Evolutionary conservation across 2,888 invertebrate species (phyloP).

Genomic region (Clistopyga incitator): DNA sequence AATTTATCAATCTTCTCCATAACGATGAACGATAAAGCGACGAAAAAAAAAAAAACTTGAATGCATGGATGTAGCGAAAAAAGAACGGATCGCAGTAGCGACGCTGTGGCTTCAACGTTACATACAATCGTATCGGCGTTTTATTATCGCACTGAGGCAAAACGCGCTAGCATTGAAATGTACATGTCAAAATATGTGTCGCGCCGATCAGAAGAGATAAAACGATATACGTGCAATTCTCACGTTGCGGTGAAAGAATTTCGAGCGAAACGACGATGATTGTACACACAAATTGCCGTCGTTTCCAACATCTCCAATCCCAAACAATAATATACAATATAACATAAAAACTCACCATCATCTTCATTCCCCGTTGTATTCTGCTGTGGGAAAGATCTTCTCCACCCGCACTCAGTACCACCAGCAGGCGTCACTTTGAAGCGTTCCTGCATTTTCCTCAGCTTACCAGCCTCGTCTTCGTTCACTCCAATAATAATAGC

Average conservation of each 20-base stretch:
- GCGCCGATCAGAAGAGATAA: constrained; percentile 46
- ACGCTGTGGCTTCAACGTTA: neutral
- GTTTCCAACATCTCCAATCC: neutral
- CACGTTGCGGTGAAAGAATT: constrained; percentile 17
- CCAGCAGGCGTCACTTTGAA: constrained; percentile 80
- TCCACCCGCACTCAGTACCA: constrained; percentile 70
- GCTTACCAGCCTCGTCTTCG: neutral
- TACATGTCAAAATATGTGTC: constrained; percentile 7
- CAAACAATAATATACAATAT: neutral
- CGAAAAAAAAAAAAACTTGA: neutral
- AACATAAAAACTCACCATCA: constrained; percentile 73
- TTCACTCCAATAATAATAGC: neutral
- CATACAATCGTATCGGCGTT: neutral
- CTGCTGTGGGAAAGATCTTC: constrained; percentile 67
- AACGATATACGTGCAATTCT: neutral
- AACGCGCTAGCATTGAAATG: constrained; percentile 2
- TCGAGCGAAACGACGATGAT: neutral
- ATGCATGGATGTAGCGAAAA: neutral
- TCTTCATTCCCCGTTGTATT: constrained; percentile 71
- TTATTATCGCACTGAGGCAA: neutral
- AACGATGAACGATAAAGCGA: neutral
- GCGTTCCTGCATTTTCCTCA: constrained; percentile 75
- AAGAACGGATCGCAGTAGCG: neutral
- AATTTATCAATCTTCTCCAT: neutral
- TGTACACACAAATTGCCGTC: neutral